A percentile compares a stretch with the other conserved stretches of the same genome.
These are phyloP conservation scores for Gymnosoma rotundatum DNA, from an alignment of 2,888 invertebrate species.

Conservation along the genomic window DNA sequence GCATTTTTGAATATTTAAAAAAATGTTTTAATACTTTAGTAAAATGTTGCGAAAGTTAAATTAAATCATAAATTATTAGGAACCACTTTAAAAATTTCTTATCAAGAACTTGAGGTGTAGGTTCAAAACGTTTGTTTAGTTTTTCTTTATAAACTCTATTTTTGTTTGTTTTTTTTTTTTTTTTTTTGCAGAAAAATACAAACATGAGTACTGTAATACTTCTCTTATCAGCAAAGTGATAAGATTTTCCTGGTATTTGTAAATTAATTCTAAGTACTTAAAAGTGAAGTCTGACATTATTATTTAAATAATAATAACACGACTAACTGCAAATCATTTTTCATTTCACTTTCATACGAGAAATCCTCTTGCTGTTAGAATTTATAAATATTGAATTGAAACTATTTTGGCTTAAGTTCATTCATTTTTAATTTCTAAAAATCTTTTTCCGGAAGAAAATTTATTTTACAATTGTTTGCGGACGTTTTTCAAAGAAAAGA, in stretches of 20 bases:
- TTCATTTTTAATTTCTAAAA: no score
- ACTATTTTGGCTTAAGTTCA: no score
- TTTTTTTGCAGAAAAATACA: neutral
- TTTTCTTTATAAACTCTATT: neutral
- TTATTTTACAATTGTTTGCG: no score
- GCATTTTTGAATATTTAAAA: neutral
- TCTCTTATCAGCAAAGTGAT: constrained; percentile 26
- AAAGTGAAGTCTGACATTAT: constrained; percentile 7
- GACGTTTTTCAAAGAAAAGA: no score
- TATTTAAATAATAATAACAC: constrained; percentile 1
- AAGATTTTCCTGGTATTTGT: constrained; percentile 6
- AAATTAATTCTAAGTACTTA: neutral
- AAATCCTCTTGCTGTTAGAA: neutral
- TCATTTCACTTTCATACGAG: constrained; percentile 29
- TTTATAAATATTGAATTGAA: no score
- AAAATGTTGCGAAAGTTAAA: neutral
- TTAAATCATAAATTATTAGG: neutral
- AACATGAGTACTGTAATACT: constrained; percentile 3
- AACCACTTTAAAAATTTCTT: constrained; percentile 1
- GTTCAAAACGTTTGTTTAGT: constrained; percentile 4
- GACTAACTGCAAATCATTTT: neutral
- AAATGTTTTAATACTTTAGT: neutral
- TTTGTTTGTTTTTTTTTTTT: neutral
- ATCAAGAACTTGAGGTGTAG: constrained; percentile 6
- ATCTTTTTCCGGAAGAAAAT: no score